Evolutionary conservation across 1,140 invertebrate genomes (phyloP).

Genomic region (Heliconius congener): DNA sequence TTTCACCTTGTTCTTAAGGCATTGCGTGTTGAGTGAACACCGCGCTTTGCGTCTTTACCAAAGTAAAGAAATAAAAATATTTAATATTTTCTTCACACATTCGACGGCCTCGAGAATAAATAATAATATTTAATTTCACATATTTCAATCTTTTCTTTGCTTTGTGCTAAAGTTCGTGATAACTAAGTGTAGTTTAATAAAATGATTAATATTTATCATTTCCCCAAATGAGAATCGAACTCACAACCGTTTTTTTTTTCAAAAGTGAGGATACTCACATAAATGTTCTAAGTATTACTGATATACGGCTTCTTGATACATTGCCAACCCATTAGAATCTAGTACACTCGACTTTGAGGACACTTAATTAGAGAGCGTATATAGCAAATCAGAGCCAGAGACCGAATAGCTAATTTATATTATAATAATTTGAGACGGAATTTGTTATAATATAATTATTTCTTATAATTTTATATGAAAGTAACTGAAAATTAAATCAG

Average conservation of each 20-base stretch:
- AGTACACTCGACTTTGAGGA: constrained; percentile 12
- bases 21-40: no score
- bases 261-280: not conserved
- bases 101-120: no score
- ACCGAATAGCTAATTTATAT: not conserved
- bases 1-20: no score
- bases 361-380: constrained; percentile 14
- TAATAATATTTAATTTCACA: no score
- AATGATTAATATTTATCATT: not conserved
- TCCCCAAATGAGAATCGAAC: not conserved
- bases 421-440: not conserved
- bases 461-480: no score
- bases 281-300: not conserved
- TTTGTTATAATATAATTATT: not conserved
- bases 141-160: no score
- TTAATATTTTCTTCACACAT: no score
- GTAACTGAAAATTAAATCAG: no score
- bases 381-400: not conserved
- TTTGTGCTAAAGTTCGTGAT: no score
- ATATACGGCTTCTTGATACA: constrained; percentile 5
- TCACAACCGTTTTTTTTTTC: not conserved
- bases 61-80: no score
- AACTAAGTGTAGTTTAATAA: no score
- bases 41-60: no score
- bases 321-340: constrained; percentile 12